phyloP scores from a whole-genome alignment of 2,113 vertebrate species.

The Antigone vipio region DNA sequence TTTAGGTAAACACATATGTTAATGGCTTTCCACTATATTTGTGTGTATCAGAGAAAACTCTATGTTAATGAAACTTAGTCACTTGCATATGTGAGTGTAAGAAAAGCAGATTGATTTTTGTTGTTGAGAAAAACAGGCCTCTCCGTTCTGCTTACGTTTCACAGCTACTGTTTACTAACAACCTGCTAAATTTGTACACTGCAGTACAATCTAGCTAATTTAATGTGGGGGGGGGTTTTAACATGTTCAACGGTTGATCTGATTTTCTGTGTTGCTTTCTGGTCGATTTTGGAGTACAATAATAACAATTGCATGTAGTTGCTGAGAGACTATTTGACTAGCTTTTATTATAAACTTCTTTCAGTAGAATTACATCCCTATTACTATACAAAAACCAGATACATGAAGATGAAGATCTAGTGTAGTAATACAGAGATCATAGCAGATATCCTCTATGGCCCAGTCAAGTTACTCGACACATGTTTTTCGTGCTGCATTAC shows the following conservation, averaged over 20 bases:
- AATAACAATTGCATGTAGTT: rapidly evolving
- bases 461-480: neutral
- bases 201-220: neutral
- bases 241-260: neutral
- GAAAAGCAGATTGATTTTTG: neutral
- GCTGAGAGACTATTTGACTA: neutral
- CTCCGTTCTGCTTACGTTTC: neutral
- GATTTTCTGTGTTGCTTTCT: neutral
- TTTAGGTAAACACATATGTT: neutral
- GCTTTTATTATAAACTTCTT: neutral
- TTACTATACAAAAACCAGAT: neutral
- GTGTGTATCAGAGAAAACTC: neutral
- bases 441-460: neutral
- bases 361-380: neutral
- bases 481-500: neutral
- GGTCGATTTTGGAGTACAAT: neutral
- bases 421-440: neutral
- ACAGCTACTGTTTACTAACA: neutral
- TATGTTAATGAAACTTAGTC: neutral
- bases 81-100: neutral
- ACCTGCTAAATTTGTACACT: neutral
- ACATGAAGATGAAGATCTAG: neutral
- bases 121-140: neutral
- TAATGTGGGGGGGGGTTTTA: neutral
- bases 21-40: neutral